Percentiles rank a stretch among this genome's conserved stretches.
These are phyloP conservation scores for Linyphia triangularis DNA, from an alignment of 2,888 invertebrate genomes.

Conservation along the genomic window DNA sequence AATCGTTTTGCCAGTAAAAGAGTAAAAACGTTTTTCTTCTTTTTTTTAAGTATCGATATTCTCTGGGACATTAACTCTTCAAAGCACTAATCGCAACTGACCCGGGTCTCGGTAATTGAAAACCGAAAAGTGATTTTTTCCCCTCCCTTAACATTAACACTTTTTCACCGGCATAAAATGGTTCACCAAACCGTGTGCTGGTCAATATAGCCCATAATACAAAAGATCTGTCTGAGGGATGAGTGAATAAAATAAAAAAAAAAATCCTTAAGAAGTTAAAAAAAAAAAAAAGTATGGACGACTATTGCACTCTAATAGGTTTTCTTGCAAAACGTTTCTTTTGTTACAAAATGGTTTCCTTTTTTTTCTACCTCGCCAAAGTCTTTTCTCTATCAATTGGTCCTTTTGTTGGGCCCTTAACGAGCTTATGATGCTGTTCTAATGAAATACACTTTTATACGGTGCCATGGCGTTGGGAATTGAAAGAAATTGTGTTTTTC, in stretches of 20 bases:
- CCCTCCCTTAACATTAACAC: conserved; percentile 42
- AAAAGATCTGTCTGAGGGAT: conserved; percentile 29
- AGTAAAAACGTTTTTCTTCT: conserved; percentile 42
- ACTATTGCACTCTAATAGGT: conserved; percentile 37
- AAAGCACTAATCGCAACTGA: conserved; percentile 65
- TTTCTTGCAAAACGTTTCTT: conserved; percentile 70
- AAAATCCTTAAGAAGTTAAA: background rate
- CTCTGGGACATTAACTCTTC: conserved; percentile 72
- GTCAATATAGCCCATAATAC: conserved; percentile 72
- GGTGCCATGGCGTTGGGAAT: no score
- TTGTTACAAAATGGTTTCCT: conserved; percentile 42
- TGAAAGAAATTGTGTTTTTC: background rate
- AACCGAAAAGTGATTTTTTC: conserved; percentile 60
- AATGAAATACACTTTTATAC: conserved; percentile 65
- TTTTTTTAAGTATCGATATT: conserved; percentile 67
- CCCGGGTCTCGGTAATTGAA: conserved; percentile 66
- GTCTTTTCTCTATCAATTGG: conserved; percentile 28
- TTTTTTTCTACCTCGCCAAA: conserved; percentile 12
- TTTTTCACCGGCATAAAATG: conserved; percentile 38
- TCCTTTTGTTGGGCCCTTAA: conserved; percentile 41
- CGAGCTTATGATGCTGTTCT: conserved; percentile 70
- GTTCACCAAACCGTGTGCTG: conserved; percentile 71
- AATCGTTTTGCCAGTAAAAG: conserved; percentile 9
- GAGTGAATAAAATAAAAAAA: no score
- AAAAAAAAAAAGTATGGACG: background rate